Conservation (phyloP, 2,888 invertebrate species). For the Tenodera sinensis region DNA sequence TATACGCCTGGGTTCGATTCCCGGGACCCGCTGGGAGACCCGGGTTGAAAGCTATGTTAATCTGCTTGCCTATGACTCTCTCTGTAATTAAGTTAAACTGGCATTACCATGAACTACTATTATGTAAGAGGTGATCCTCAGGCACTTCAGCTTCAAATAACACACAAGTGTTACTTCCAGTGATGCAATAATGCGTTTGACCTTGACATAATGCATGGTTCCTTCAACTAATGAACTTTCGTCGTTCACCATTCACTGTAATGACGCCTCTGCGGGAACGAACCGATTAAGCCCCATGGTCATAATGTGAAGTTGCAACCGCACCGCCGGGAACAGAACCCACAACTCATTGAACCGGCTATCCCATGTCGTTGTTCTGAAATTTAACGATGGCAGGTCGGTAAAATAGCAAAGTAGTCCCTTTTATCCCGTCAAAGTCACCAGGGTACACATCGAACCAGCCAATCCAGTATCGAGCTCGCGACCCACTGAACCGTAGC, state of each 20-base stretch:
- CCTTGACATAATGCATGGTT: too few relatives aligned
- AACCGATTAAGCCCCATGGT: not conserved
- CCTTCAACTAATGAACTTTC: too few relatives aligned
- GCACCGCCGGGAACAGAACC: not conserved
- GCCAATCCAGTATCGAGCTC: not conserved
- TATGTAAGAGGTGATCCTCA: too few relatives aligned
- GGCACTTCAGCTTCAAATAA: too few relatives aligned
- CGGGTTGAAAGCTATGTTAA: too few relatives aligned
- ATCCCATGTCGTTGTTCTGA: not conserved
- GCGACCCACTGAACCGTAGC: not conserved
- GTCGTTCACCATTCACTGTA: not conserved
- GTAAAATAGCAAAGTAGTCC: not conserved
- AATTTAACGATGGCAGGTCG: not conserved
- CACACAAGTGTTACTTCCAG: too few relatives aligned
- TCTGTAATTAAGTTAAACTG: too few relatives aligned
- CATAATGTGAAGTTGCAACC: not conserved
- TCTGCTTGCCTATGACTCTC: too few relatives aligned
- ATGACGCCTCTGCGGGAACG: not conserved
- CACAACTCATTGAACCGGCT: not conserved
- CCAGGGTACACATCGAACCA: not conserved
- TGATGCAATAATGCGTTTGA: too few relatives aligned
- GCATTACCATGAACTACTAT: too few relatives aligned
- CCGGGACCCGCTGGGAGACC: too few relatives aligned
- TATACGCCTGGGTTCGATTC: too few relatives aligned
- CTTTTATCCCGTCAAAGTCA: not conserved